These are phyloP conservation scores for Chondrosia reniformis DNA, from an alignment of 37 sponge, comb jelly and placozoan genomes.

Conservation along the genomic window DNA sequence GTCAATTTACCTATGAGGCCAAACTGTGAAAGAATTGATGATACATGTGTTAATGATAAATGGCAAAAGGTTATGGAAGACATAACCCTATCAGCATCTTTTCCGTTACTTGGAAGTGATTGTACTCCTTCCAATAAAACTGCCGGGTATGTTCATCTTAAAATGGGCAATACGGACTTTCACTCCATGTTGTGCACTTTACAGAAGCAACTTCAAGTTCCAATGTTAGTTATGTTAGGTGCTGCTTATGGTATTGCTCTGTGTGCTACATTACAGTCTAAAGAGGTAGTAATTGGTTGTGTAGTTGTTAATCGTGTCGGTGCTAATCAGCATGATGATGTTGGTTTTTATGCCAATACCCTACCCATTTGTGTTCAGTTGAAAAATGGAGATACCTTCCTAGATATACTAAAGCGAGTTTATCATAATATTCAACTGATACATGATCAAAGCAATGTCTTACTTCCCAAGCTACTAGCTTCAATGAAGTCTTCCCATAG, in stretches of 20 bases:
- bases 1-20: neutral
- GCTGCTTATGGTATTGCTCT: constrained; percentile 3
- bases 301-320: neutral
- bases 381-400: neutral
- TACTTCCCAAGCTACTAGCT: neutral
- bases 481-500: neutral
- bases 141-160: neutral
- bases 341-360: constrained; percentile 22
- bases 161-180: neutral
- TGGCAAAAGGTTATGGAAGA: neutral
- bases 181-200: neutral
- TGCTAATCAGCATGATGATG: neutral
- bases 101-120: neutral
- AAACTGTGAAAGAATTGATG: neutral
- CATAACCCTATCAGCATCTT: neutral
- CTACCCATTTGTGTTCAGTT: constrained; percentile 20
- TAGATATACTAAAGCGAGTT: neutral
- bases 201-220: neutral
- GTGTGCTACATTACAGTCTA: neutral
- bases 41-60: neutral
- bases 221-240: neutral
- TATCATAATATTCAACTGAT: neutral
- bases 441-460: neutral
- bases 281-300: constrained; percentile 5
- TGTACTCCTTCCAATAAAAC: neutral